Conservation (phyloP, 2,113 vertebrate species). For the Brachypodius melanocephalos region DNA sequence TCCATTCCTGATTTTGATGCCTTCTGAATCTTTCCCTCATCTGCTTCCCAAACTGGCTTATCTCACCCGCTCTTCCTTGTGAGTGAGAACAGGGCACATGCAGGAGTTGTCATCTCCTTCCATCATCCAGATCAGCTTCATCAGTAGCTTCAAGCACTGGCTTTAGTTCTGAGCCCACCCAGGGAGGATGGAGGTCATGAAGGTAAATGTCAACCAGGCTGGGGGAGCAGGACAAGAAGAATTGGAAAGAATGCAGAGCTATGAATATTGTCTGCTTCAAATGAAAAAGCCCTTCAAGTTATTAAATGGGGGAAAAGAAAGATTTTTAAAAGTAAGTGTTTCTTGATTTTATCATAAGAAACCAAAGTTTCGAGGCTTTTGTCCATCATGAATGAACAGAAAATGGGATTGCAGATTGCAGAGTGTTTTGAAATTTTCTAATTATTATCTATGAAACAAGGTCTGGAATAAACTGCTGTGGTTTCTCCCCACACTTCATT, state of each 20-base stretch:
- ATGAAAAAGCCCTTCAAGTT: background rate
- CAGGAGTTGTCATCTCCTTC: background rate
- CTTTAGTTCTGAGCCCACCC: background rate
- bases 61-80: background rate
- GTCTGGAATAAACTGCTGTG: background rate
- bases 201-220: background rate
- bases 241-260: background rate
- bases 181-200: background rate
- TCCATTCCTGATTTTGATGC: background rate
- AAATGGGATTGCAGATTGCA: background rate
- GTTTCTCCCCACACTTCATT: background rate
- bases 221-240: background rate
- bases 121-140: background rate
- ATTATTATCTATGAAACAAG: conserved; percentile 23
- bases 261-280: background rate
- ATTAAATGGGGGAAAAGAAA: accelerated
- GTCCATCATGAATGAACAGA: background rate
- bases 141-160: background rate
- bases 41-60: background rate
- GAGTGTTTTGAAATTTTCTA: conserved; percentile 23
- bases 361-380: background rate
- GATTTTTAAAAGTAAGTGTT: background rate
- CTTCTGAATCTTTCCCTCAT: background rate
- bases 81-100: background rate
- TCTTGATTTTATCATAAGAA: background rate